Percentiles rank a stretch among this genome's conserved stretches.
These are phyloP conservation scores for Orbicella faveolata DNA, from an alignment of 64 coral and sea anemone species.

Conservation along the genomic window DNA sequence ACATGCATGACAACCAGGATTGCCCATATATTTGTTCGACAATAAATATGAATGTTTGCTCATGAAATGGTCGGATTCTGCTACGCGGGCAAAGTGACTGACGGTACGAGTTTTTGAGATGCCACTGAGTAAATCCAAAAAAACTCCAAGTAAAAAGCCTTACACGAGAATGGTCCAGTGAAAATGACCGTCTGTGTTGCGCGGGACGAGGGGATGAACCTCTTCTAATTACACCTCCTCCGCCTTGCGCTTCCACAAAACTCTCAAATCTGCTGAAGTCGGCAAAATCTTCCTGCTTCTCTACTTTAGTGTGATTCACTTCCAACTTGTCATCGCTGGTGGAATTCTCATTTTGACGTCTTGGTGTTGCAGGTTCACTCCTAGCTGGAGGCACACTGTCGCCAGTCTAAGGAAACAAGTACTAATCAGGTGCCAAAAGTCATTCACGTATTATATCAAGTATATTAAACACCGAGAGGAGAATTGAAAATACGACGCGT, in stretches of 20 bases:
- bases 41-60: too few relatives aligned
- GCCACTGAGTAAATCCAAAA: background rate
- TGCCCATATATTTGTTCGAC: too few relatives aligned
- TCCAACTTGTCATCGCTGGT: slow-evolving; percentile 30
- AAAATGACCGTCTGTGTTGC: slow-evolving; percentile 74
- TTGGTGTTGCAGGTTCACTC: slow-evolving; percentile 24
- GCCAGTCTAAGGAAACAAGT: slow-evolving; percentile 27
- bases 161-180: slow-evolving; percentile 67
- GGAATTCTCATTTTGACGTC: background rate
- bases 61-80: too few relatives aligned
- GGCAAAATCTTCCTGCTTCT: slow-evolving; percentile 86
- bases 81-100: too few relatives aligned
- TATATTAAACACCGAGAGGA: background rate
- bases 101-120: background rate
- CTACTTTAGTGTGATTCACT: background rate
- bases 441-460: background rate
- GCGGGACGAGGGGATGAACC: background rate
- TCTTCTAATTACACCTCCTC: background rate
- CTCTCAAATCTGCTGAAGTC: slow-evolving; percentile 99
- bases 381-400: slow-evolving; percentile 18
- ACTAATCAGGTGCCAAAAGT: too few relatives aligned
- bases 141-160: background rate
- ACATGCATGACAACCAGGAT: too few relatives aligned
- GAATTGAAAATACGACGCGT: too few relatives aligned
- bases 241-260: slow-evolving; percentile 62